Evolutionary conservation across 1,140 invertebrate species (phyloP).

Genomic region (Akabosia matsudoensis): DNA sequence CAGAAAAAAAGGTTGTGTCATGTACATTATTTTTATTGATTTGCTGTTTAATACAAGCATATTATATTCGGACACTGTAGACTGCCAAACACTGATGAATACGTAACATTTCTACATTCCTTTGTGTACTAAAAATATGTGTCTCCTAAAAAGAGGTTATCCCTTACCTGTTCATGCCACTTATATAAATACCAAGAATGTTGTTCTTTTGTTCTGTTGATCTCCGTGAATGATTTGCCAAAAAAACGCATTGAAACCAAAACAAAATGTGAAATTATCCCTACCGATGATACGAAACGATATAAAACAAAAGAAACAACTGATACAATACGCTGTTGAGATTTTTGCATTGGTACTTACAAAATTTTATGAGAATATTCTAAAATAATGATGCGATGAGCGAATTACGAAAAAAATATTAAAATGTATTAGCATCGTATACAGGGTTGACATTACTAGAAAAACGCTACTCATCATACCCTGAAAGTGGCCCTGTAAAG

Average conservation of each 20-base stretch:
- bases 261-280: neutral
- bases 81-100: too few relatives aligned
- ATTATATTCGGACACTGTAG: too few relatives aligned
- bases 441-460: conserved; percentile 2
- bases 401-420: too few relatives aligned
- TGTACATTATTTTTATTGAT: too few relatives aligned
- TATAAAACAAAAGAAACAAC: neutral
- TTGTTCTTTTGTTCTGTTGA: conserved; percentile 6
- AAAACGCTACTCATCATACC: neutral
- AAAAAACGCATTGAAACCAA: neutral
- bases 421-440: neutral
- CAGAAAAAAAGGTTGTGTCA: too few relatives aligned
- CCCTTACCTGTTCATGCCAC: neutral
- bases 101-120: too few relatives aligned
- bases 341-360: neutral
- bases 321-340: conserved; percentile 18
- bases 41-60: too few relatives aligned
- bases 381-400: neutral
- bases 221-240: conserved; percentile 12
- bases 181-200: neutral
- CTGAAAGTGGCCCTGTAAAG: too few relatives aligned
- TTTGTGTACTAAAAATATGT: too few relatives aligned
- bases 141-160: neutral
- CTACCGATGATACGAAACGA: neutral
- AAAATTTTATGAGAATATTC: too few relatives aligned